Evolutionary conservation across 2,888 invertebrate genomes (phyloP), one percentile per base, ranked within the genome.

Genomic region (Neuroscelio doddi): DNA sequence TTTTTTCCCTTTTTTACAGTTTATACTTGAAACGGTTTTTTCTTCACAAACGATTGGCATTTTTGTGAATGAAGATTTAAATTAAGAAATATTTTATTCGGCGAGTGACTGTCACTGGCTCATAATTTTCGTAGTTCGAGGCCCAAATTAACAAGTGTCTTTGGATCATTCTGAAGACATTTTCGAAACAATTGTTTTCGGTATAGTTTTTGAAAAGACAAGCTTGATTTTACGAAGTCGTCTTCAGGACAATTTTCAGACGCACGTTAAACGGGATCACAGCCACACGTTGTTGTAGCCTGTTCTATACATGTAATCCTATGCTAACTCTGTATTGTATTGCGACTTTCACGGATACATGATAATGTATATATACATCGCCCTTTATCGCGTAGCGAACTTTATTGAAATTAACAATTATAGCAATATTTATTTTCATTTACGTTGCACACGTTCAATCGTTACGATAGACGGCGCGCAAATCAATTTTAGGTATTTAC

Each of bases 271-370:
- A 47, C 16, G n/a, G 41, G 38, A 49, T 47, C 42, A 39, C 29
- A 42, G 27, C 39, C 46, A 45, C 55, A 55, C 45, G 65, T 65
- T 77, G 80, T n/a, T 79, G 74, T 81, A 80, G 77, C 72, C 73
- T 80, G 79, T 76, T 78, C 78, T 80, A 75, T 78, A 73, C 73
- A 70, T 75, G 79, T 74, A 78, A 72, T 74, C 76, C 75, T 77
- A 78, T 75, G 71, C 72, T 79, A 74, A 79, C 75, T n/a, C n/a
- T 78, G 77, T 80, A 79, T 73, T 78, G 75, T 79, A 79, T 73
- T 80, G 78, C 74, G 73, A 80, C 77, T 78, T 77, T 81, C 77
- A 79, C 73, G 74, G 75, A 78, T 77, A 74, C 79, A 78, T 81
- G 80, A 80, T 73, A 74, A 73, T 72, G 76, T 78, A 74, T 78